Evolutionary conservation across 2,888 invertebrate genomes (phyloP).

Genomic region (Trissonchulus latispiculum): DNA sequence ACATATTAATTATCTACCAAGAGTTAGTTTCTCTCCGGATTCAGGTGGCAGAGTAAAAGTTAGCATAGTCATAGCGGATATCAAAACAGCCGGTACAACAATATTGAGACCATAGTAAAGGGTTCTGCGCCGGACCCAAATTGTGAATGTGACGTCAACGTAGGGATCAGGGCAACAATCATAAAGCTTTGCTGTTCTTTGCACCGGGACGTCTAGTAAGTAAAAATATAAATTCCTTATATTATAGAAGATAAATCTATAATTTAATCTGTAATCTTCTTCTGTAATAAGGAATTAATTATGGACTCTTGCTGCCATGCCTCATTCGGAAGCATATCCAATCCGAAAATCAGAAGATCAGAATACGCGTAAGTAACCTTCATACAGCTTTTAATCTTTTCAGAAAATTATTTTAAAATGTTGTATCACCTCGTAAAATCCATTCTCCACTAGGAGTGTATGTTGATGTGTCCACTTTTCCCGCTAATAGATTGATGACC

Average conservation of each 20-base stretch:
- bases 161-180: constrained; percentile 70
- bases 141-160: constrained; percentile 88
- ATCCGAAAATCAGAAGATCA: too few species aligned
- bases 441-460: constrained; percentile 99
- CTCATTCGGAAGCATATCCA: constrained; percentile 51
- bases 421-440: constrained; percentile 88
- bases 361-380: too few species aligned
- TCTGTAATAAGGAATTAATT: too few species aligned
- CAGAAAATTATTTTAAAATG: too few species aligned
- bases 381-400: too few species aligned
- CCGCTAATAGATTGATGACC: constrained; percentile 78
- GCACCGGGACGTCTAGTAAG: constrained; percentile 43
- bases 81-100: constrained; percentile 96
- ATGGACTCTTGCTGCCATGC: too few species aligned
- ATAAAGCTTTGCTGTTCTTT: constrained; percentile 44
- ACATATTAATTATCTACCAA: constrained; percentile 56
- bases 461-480: constrained; percentile 90
- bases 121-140: constrained; percentile 87
- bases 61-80: constrained; percentile 94
- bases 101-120: constrained; percentile 99
- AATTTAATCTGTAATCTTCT: too few species aligned
- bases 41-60: constrained; percentile 97
- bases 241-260: too few species aligned
- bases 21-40: constrained; percentile 91
- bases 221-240: too few species aligned